These are phyloP conservation scores for Amblyornis subalaris DNA, from an alignment of 2,113 vertebrate genomes.

Conservation along the genomic window DNA sequence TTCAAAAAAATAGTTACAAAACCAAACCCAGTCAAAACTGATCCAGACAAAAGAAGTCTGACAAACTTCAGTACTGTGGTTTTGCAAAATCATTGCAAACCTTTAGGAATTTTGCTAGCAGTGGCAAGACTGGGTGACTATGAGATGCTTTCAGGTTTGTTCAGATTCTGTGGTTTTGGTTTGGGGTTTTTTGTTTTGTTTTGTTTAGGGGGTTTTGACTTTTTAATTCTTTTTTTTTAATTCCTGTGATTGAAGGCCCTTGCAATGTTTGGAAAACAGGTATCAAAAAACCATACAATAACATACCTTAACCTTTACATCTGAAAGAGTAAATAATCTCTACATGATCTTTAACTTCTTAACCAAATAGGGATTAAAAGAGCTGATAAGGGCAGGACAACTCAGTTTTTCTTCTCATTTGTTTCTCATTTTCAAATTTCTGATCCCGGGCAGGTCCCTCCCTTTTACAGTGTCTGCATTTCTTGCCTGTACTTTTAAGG, in stretches of 20 bases:
- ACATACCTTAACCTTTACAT: not conserved
- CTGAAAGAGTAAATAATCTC: not conserved
- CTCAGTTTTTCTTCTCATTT: not conserved
- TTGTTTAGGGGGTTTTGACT: accelerated
- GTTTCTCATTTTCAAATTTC: not conserved
- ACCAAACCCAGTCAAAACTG: not conserved
- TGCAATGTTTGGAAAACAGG: not conserved
- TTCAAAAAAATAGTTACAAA: not conserved
- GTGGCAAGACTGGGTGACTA: not conserved
- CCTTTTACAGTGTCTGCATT: not conserved
- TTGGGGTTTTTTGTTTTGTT: not conserved
- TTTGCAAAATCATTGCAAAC: not conserved
- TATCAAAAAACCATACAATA: not conserved
- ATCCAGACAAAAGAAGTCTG: not conserved
- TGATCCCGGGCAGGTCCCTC: accelerated
- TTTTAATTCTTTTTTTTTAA: not conserved
- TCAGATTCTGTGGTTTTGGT: not conserved
- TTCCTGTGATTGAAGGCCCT: not conserved
- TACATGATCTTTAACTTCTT: not conserved
- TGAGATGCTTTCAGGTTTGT: not conserved
- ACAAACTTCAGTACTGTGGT: not conserved
- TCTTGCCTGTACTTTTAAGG: not conserved
- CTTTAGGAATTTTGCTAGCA: not conserved
- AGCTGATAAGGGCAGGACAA: not conserved
- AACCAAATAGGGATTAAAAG: not conserved